phyloP scores from a whole-genome alignment of 2,888 invertebrate species.

The Deroplatys truncata region DNA sequence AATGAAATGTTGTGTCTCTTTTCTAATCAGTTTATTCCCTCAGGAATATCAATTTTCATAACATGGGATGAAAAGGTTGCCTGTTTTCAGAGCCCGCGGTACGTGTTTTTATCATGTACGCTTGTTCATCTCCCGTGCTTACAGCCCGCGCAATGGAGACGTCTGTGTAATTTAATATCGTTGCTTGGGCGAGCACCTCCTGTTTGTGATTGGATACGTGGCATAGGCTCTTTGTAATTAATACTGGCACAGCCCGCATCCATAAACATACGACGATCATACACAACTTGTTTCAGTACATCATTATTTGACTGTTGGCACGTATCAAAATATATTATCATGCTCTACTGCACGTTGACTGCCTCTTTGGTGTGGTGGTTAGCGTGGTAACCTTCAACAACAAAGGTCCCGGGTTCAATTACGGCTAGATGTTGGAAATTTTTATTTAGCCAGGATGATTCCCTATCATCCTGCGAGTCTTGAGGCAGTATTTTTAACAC shows the following conservation, averaged over 20 bases:
- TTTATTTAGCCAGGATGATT: too few species aligned
- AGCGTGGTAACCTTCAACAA: too few species aligned
- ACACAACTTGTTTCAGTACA: too few species aligned
- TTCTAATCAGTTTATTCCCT: background rate
- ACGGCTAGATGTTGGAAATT: too few species aligned
- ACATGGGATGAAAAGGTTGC: background rate
- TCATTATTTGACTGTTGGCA: too few species aligned
- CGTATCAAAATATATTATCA: too few species aligned
- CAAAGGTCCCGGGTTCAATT: too few species aligned
- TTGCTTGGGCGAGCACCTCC: background rate
- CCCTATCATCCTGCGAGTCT: too few species aligned
- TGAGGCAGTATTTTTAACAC: too few species aligned
- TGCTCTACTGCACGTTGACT: too few species aligned
- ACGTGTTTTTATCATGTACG: background rate
- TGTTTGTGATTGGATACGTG: background rate
- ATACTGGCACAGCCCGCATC: background rate
- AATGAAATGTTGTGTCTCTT: background rate
- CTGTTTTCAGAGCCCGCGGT: background rate
- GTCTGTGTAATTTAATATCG: background rate
- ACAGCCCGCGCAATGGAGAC: background rate
- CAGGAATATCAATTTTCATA: background rate
- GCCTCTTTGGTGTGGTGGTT: too few species aligned
- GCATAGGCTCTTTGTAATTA: background rate
- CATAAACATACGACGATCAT: too few species aligned
- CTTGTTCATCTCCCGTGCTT: background rate